Evolutionary conservation across 2,888 invertebrate genomes (phyloP).

Genomic region (Ischnura elegans): DNA sequence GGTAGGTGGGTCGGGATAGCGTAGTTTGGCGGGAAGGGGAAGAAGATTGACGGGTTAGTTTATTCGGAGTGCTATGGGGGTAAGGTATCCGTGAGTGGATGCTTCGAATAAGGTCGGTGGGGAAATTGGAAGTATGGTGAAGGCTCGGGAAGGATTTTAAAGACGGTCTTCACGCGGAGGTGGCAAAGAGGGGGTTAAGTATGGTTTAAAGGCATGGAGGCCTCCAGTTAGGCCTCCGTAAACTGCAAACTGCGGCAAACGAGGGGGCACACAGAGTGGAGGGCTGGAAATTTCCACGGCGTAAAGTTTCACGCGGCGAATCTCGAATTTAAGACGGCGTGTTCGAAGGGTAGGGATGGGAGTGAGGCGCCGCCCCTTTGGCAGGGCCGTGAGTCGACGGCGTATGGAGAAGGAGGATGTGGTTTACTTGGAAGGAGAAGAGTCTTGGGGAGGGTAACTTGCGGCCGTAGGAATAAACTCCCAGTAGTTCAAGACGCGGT

Average conservation of each 20-base stretch:
- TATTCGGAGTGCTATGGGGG: not conserved
- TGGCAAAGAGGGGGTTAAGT: not conserved
- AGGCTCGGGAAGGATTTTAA: not conserved
- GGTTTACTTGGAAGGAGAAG: not conserved
- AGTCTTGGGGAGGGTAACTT: not conserved
- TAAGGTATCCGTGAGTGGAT: not conserved
- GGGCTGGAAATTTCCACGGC: not conserved
- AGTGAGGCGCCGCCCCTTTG: too few relatives aligned
- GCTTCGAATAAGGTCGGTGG: constrained; percentile 11
- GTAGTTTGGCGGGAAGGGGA: not conserved
- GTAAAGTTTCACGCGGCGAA: constrained; percentile 52
- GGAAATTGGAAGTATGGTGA: not conserved
- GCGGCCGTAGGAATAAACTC: not conserved
- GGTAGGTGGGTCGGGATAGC: not conserved
- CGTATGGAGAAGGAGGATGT: not conserved
- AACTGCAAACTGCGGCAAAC: constrained; percentile 41
- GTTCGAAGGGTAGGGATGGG: not conserved
- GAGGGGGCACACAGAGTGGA: not conserved
- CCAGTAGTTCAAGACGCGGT: not conserved
- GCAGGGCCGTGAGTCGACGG: not conserved
- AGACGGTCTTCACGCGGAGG: not conserved
- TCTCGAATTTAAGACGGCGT: constrained; percentile 18
- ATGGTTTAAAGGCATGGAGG: not conserved
- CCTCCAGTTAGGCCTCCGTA: constrained; percentile 46
- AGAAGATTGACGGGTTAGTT: constrained; percentile 4